Evolutionary conservation across 2,797 vertebrate species (phyloP), one percentile per base, ranked within the genome.

Genomic region (Cynodonichthys magdalenae): DNA sequence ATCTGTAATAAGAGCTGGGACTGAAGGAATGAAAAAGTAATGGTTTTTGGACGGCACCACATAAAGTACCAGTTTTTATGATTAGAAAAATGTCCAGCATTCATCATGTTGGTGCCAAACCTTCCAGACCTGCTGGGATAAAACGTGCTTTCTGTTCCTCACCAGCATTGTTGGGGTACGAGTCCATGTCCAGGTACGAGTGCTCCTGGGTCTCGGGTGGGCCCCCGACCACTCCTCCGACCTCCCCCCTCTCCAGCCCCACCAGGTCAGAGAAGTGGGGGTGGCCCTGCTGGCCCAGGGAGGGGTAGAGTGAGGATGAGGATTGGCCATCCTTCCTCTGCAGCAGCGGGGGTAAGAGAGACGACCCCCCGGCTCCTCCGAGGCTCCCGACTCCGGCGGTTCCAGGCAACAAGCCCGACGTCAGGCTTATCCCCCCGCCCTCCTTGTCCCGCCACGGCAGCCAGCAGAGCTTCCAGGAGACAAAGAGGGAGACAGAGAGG

Each of bases 381-480:
- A 94, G 87, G 44, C 91, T 89, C 12, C 90, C 89, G 1, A 91
- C 74, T 12, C 92, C 88, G 7, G 89, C 89, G 28, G 93, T 93
- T 1, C 94, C 93, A 0, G 94, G 93, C 70, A 96, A 92, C 78
- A 96, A 84, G 48, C 93, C 92, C 0, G 93, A 91, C 44, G 94
- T 83, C 91, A 94, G 74, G 71, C 93, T 93, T 52, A 95, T 90
- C 0, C 95, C 94, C 10, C 93, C 94, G 0, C 95, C 96, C 72
- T 93, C 93, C 73, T 96, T 96, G 91, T 97, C 95, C 74, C 96
- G 79, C 96, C 96, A 97, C 83, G 96, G 96, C 83, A 97, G 87
- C 96, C 96, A 97, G 90, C 96, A 97, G 41, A 97, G 90, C 87
- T 97, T 97, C 96, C 96, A 97, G 45, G 96, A 97, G 71, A 97